These are phyloP conservation scores for Neocloeon triangulifer DNA, from an alignment of 1,140 invertebrate species.

Conservation along the genomic window DNA sequence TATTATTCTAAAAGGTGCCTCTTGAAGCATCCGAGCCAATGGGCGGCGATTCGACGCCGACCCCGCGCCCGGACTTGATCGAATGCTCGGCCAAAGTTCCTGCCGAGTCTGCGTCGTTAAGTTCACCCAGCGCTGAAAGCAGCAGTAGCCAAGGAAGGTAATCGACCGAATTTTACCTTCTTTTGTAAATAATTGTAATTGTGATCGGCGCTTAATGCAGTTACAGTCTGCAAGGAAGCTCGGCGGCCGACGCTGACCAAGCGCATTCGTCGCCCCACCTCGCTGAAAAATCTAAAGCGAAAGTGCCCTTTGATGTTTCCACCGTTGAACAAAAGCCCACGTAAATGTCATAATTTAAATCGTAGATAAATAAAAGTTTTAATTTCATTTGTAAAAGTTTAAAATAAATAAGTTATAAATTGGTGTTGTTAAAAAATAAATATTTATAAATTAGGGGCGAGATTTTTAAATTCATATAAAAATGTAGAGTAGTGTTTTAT, in stretches of 20 bases:
- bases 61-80: conserved; percentile 5
- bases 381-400: too few species aligned
- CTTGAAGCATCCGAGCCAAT: too few species aligned
- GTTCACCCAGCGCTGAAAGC: conserved; percentile 6
- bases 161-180: neutral
- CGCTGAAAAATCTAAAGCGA: neutral
- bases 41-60: too few species aligned
- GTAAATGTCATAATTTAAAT: too few species aligned
- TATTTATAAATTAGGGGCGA: too few species aligned
- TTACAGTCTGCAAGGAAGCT: conserved; percentile 13
- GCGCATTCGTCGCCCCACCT: neutral
- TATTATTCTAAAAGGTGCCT: too few species aligned
- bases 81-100: neutral
- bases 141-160: conserved; percentile 7
- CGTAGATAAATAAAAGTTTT: too few species aligned
- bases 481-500: conserved; percentile 2
- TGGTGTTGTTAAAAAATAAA: neutral
- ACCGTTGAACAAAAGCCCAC: too few species aligned
- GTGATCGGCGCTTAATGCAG: too few species aligned
- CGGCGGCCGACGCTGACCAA: conserved; percentile 9
- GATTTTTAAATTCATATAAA: conserved; percentile 1
- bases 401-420: too few species aligned
- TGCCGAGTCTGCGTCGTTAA: neutral
- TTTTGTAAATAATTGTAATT: too few species aligned
- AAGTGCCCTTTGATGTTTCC: too few species aligned